Base-by-base conservation (phyloP, 1,140 invertebrate species). In the Triops longicaudatus region DNA sequence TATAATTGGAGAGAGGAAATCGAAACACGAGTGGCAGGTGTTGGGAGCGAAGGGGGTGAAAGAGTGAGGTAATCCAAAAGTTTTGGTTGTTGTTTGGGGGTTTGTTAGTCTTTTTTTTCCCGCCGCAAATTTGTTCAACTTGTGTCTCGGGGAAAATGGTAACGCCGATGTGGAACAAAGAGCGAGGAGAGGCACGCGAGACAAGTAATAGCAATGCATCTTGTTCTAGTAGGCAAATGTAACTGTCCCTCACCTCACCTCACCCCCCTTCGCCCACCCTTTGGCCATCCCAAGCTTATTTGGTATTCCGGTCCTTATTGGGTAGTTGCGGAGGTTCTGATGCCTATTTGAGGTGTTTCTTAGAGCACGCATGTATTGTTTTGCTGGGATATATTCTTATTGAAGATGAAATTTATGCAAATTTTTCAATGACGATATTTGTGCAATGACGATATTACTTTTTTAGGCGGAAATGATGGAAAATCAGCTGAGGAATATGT, bases 131-230 rank as follows among this genome's bases (percentile, higher is more conserved):
- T 63, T 63, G 44, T 63, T 22, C 44, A 63, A 63, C 44, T 63
- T 63, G 31, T 63, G 50, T 63, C 50, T 63, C 50, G 50, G n/a
- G 50, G 31, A 37, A 63, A 63, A 63, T 63, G 22, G 50, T 63
- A 63, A 63, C 50, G 50, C 50, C 6, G 22, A 17, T 22, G 50
- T 22, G 22, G 50, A 63, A 63, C 31, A 63, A 17, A 63, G 22
- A 63, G 50, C 14, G 50, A 17, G 50, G 22, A 63, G 22, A 22
- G 22, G 50, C 50, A 63, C 17, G 50, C 50, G 50, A 63, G 50
- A 63, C 50, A 63, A 63, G 50, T 63, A 63, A 63, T 63, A 63
- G 50, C 50, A n/a, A 63, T 63, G 22, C 50, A 63, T 63, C 50
- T 63, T 63, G 50, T 63, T 63, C 14, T 63, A 63, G 50, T 63